Conservation (phyloP, 64 coral and sea anemone species). For the Montipora foliosa region DNA sequence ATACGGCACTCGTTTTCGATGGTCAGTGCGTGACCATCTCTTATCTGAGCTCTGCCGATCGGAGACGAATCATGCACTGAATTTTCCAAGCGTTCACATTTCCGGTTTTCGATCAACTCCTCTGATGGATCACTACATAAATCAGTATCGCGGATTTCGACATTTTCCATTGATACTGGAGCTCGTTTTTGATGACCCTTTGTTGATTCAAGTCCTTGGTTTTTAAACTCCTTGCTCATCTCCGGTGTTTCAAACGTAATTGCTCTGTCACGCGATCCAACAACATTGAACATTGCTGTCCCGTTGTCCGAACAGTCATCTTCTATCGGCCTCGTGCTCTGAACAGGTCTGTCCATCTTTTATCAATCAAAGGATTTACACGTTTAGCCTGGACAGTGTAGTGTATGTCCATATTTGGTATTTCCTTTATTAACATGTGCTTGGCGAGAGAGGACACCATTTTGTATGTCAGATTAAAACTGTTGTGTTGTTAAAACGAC, state of each 20-base stretch:
- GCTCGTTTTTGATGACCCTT: not conserved
- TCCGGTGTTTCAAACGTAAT: not conserved
- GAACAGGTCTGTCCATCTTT: not conserved
- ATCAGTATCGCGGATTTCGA: not conserved
- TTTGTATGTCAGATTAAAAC: too few species aligned
- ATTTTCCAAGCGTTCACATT: not conserved
- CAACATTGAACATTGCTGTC: not conserved
- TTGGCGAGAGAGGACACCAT: too few species aligned
- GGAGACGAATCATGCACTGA: not conserved
- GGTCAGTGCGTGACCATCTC: not conserved
- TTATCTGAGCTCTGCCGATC: not conserved
- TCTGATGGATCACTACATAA: not conserved
- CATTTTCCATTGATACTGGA: not conserved
- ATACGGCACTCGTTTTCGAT: conserved; percentile 81
- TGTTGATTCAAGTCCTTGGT: not conserved
- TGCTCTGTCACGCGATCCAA: not conserved
- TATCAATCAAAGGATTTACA: not conserved
- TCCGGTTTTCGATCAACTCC: conserved; percentile 3
- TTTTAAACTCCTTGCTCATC: not conserved
- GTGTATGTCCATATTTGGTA: too few species aligned
- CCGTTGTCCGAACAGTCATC: not conserved
- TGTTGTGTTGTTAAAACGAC: too few species aligned
- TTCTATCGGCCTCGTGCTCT: not conserved
- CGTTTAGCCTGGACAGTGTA: not conserved
- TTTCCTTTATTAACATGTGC: too few species aligned